Base-by-base conservation (phyloP, 64 coral and sea anemone species). In the Exaiptasia diaphana region DNA sequence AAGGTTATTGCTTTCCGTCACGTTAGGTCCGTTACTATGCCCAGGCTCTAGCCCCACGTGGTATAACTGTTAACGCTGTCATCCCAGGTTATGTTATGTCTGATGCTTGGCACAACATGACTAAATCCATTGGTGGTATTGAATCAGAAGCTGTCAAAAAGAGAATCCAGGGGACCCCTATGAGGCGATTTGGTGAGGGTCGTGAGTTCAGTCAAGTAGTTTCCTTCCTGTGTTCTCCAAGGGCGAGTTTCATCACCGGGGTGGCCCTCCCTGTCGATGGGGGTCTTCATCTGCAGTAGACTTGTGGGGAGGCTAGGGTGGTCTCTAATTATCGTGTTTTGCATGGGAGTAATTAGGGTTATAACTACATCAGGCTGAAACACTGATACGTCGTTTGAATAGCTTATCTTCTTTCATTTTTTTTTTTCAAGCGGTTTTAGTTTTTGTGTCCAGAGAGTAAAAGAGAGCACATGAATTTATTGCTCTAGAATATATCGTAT, bases 51-150 rank as follows among this genome's bases (percentile, higher is more conserved):
- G 90, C 83, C 17, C 83, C 83, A 33, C 83, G 90, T 9, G 74
- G 82, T 2, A 92, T 92, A 57, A 92, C 90, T 7, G 90, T 92
- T 25, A 92, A 92, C 31, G 90, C 82, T 15, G 83, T 92, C 76
- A 92, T 92, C 33, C 90, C 90, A 24, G 90, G 90, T 34, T 92
- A 79, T 20, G 83, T 92, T 65, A 74, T 92, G 76, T 92, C 90
- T 6, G 90, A 92, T 38, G 90, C 90, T 7, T 92, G 90, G 90
- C 67, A 75, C 61, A 62, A 79, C 31, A 81, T 92, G 90, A 63
- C 90, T 0, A 74, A 41, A 9, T 43, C 75, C 4, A 41, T 73
- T 34, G 90, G 90, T 41, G 90, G 90, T 24, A 27, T 92, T 46
- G 36, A 72, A 9, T 79, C 80, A 37, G 83, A 92, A 17, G 74